Base-by-base conservation (phyloP, 2,888 invertebrate species). In the Drosophila parthenogenetica region DNA sequence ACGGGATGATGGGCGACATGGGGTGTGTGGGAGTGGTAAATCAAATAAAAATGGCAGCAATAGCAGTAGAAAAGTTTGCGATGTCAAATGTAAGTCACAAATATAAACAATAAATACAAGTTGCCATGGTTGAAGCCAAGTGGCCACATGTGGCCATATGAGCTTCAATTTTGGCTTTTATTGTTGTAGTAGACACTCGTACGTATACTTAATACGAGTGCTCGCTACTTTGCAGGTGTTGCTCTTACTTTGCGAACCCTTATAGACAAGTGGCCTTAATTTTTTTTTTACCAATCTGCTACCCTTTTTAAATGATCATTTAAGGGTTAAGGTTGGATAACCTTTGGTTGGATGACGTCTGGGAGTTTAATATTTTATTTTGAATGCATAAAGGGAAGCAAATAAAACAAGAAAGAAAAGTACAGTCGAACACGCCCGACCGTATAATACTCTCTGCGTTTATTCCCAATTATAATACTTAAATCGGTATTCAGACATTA, bases 61-160 rank as follows among this genome's bases (percentile, higher is more conserved):
- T 19, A 46, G 50, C 43, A 54, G 58, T 46, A 53, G 39, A 42
- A 53, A 57, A 69, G 57, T 53, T 48, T 37, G 66, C 48, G 16
- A 42, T 54, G 53, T 37, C 51, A 61, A 53, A 53, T 53, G 53
- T 50, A 48, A 76, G 55, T 60, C 65, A 60, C 63, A 76, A 76
- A 73, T 76, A 63, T 70, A 17, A 73, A 76, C 73, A 73, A 76
- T 75, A 76, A 70, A 75, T 42, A 63, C 19, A 63, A 73, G 54
- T 70, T 58, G 76, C 37, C 35, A 17, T 29, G 51, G 37, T 40
- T 39, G 14, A 19, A 29, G 19, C 39, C 54, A 55, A 55, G 45
- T 72, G 54, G 70, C 42, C 75, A 53, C 22, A 53, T 70, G 57
- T 61, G 61, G 25, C 35, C 17, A 55, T 39, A 49, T 42, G 42